Evolutionary conservation across 2,113 vertebrate species (phyloP), one percentile per base, ranked within the genome.

Genomic region (Donacobius atricapilla): DNA sequence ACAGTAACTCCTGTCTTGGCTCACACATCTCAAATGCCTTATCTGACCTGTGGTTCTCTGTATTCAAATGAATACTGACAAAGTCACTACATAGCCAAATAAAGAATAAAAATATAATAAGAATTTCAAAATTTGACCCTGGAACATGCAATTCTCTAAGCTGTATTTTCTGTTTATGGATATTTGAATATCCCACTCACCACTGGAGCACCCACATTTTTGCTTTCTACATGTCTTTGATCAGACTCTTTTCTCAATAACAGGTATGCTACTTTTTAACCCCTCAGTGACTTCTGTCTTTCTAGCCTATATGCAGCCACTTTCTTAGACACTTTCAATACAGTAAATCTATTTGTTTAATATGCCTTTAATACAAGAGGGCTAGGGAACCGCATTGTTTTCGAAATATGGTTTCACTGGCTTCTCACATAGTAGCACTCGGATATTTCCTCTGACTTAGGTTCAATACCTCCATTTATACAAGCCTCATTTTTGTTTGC

Each of bases 381-480:
- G 6, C 3, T 44, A 58, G 39, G 45, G 51, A 39, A 89, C 47
- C 28, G 72, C 57, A 79, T 45, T 40, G 19, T 66, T 79, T 95
- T 91, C 51, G 61, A 86, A 92, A 82, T 60, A 54, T 60, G 53
- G 33, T 69, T 84, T 91, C 50, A 54, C 37, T 83, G 44, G 17
- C 27, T 96, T 83, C 37, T 83, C 70, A 81, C 6, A 47, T 33
- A 92, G 39, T 33, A 92, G 39, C 0, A 0, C 83, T 92, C 76
- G 73, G 53, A 91, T 91, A 70, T 95, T 96, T 96, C 40, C 69
- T 94, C 37, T 79, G 68, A 88, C 53, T 95, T 63, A 37, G 12
- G 13, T 90, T 96, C 90, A 96, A 89, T 96, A 86, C 27, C 44
- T 91, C 53, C 64, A 90, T 96, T 96, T 88, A 97, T 79, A 79